Conservation (phyloP, 2,797 vertebrate genomes). For the Morus bassanus region DNA sequence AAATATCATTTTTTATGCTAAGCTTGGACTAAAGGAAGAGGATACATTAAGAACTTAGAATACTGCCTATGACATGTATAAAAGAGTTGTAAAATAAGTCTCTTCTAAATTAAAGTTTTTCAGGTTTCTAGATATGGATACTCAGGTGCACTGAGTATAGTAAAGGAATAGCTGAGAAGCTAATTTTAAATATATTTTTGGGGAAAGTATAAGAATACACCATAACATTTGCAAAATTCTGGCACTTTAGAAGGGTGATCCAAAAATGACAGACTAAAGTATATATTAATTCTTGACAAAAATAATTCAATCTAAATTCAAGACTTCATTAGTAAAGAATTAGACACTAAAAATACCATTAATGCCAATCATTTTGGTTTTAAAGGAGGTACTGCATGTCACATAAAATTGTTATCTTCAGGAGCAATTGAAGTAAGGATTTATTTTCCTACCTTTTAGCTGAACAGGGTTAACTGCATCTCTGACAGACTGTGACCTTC, state of each 20-base stretch:
- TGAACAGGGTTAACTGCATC: neutral
- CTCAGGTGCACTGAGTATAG: fast-evolving
- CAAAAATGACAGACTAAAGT: neutral
- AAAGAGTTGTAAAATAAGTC: neutral
- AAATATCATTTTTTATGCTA: neutral
- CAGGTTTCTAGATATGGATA: neutral
- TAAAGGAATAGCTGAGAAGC: neutral
- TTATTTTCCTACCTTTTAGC: neutral
- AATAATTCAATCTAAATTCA: neutral
- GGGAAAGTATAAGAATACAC: neutral
- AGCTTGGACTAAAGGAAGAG: neutral
- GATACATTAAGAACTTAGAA: neutral
- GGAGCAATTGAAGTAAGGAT: neutral
- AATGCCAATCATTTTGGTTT: neutral
- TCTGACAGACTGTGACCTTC: neutral
- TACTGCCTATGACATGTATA: neutral
- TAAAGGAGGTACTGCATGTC: neutral
- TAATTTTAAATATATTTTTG: neutral
- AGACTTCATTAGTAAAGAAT: neutral
- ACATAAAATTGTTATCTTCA: neutral
- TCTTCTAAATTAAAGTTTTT: neutral
- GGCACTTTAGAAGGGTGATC: neutral
- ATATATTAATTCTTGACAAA: neutral
- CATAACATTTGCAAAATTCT: neutral
- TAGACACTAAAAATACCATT: neutral